phyloP scores from a whole-genome alignment of 2,113 vertebrate species.

The Rhynchomys soricoides region DNA sequence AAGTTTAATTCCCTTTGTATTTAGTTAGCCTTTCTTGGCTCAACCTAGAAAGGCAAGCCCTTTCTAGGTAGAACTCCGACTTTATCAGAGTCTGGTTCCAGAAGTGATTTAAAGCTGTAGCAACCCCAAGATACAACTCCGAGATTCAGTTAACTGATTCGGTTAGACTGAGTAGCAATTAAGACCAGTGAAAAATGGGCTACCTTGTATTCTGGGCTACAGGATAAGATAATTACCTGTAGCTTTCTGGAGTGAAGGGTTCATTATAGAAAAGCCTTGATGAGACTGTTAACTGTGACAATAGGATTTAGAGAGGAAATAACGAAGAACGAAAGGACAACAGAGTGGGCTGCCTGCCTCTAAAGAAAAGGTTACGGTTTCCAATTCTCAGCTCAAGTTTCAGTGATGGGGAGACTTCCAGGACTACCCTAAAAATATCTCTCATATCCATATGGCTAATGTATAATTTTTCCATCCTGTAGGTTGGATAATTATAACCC shows the following conservation, averaged over 20 bases:
- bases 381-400: conserved; percentile 40
- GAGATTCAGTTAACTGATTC: conserved; percentile 22
- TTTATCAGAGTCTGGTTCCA: conserved; percentile 13
- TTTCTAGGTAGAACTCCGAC: conserved; percentile 26
- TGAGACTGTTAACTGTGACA: background rate
- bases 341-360: background rate
- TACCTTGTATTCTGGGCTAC: background rate
- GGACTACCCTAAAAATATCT: conserved; percentile 67
- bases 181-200: background rate
- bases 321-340: background rate
- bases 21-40: background rate
- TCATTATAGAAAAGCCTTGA: conserved; percentile 44
- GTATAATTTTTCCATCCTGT: conserved; percentile 59
- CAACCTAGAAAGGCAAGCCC: background rate
- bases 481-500: conserved; percentile 69
- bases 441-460: conserved; percentile 68
- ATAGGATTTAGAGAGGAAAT: conserved; percentile 17
- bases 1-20: conserved; percentile 20
- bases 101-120: background rate
- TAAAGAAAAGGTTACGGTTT: conserved; percentile 60
- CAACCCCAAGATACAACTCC: conserved; percentile 42
- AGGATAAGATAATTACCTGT: conserved; percentile 16
- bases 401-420: conserved; percentile 59
- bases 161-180: conserved; percentile 49
- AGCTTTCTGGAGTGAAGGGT: conserved; percentile 17